phyloP scores from a whole-genome alignment of 2,113 vertebrate genomes.

The Leucopternis melanops region DNA sequence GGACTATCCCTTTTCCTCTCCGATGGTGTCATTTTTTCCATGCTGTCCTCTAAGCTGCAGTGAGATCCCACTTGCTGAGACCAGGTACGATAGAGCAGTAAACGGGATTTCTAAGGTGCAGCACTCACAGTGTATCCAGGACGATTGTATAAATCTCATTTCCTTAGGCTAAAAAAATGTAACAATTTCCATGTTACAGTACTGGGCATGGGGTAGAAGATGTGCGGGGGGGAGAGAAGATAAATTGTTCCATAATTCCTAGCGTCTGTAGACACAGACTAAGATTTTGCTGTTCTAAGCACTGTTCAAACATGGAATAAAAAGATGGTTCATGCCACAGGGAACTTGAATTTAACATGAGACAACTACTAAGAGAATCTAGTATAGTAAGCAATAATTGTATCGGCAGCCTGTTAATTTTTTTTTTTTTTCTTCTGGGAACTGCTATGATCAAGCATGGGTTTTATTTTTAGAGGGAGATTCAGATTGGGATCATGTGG shows the following conservation, averaged over 20 bases:
- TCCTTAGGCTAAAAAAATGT: conserved; percentile 32
- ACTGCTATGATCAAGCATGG: background rate
- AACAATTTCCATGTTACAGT: background rate
- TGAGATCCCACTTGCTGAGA: background rate
- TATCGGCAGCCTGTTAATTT: background rate
- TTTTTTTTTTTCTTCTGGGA: background rate
- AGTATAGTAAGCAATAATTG: background rate
- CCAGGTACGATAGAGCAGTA: background rate
- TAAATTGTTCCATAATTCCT: conserved; percentile 9
- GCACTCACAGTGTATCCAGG: background rate
- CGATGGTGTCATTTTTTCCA: background rate
- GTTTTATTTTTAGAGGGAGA: background rate
- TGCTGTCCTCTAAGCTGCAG: background rate
- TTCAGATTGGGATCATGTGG: background rate
- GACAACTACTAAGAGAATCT: background rate
- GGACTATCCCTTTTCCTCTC: background rate
- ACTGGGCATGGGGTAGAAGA: background rate
- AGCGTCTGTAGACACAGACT: background rate
- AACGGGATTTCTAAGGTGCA: background rate
- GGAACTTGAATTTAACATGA: conserved; percentile 23
- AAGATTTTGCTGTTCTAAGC: background rate
- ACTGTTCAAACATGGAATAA: background rate
- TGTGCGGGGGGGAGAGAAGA: background rate
- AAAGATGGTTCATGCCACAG: background rate
- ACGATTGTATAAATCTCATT: background rate